These are phyloP conservation scores for sheep (Ovis aries) DNA, from an alignment of 2,113 vertebrate species.

Conservation along the genomic window ARS-UI_Ramb_v3.0 NC_056078.1:3356001-3356500, in stretches of 20 bases:
- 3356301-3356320: background rate
- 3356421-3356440: background rate
- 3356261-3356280: background rate
- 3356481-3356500: background rate
- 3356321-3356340: background rate
- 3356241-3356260: background rate
- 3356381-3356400: background rate
- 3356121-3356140: background rate
- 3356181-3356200: background rate
- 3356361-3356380: background rate
- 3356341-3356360: background rate
- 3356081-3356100: no score
- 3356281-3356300: background rate
- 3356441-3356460: background rate
- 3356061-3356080: no score
- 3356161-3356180: background rate
- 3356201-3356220: background rate
- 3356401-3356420: background rate
- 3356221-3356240: background rate
- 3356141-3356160: background rate
- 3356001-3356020: no score
- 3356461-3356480: background rate
- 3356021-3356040: no score
- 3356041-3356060: no score
- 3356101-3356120: no score